A percentile compares a stretch with the other conserved stretches of the same genome.
phyloP scores from a whole-genome alignment of 2,888 invertebrate species.

The Chalcis sispes region DNA sequence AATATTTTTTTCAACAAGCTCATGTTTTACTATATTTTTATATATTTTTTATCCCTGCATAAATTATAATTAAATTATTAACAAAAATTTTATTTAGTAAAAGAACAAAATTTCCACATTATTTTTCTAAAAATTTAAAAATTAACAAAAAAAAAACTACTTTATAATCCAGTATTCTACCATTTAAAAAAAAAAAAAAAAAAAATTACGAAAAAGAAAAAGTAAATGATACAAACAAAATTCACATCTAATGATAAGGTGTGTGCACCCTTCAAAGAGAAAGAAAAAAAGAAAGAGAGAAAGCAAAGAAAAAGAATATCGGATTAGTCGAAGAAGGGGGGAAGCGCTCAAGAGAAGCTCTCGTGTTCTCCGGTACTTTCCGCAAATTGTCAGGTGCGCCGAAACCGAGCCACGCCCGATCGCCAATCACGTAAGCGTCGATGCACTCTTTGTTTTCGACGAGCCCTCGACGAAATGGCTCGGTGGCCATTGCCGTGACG shows the following conservation, averaged over 20 bases:
- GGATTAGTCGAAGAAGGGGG: neutral
- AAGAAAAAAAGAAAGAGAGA: neutral
- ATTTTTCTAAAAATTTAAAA: too few relatives aligned
- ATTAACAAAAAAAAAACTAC: too few relatives aligned
- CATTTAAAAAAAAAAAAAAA: neutral
- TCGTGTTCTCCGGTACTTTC: slow-evolving; percentile 40
- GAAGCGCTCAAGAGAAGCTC: neutral
- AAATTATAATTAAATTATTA: too few relatives aligned
- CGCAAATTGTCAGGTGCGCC: slow-evolving; percentile 58
- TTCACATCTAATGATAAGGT: too few relatives aligned
- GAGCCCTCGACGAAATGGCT: slow-evolving; percentile 58
- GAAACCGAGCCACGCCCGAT: slow-evolving; percentile 68
- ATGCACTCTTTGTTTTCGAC: slow-evolving; percentile 69
- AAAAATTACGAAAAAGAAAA: neutral
- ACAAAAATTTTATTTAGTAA: too few relatives aligned
- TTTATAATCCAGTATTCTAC: too few relatives aligned
- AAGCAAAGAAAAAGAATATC: neutral
- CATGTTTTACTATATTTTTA: too few relatives aligned
- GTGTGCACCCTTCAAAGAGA: too few relatives aligned
- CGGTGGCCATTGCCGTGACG: slow-evolving; percentile 72
- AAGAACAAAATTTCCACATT: too few relatives aligned
- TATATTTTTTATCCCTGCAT: too few relatives aligned
- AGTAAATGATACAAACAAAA: neutral
- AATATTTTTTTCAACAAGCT: too few relatives aligned
- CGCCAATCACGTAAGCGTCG: slow-evolving; percentile 68